Evolutionary conservation across 2,113 vertebrate genomes (phyloP).

Genomic region (Bombycilla garrulus): DNA sequence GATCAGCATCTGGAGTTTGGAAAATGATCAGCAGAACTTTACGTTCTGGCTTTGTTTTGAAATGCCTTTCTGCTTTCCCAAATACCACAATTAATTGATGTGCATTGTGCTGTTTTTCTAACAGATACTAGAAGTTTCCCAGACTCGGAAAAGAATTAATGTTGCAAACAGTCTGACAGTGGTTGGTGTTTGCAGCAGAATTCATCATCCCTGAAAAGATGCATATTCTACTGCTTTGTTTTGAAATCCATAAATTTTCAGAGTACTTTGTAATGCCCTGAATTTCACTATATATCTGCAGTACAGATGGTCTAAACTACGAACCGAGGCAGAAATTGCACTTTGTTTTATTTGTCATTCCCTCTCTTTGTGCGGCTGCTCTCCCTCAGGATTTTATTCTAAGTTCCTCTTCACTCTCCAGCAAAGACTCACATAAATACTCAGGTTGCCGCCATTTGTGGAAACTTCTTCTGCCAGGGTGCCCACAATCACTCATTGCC

Average conservation of each 20-base stretch:
- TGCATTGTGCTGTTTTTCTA: neutral
- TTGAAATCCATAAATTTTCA: constrained; percentile 8
- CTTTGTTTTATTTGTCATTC: neutral
- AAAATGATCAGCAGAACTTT: neutral
- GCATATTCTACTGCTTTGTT: neutral
- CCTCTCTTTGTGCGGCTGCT: neutral
- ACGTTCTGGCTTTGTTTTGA: neutral
- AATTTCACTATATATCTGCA: neutral
- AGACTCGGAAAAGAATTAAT: neutral
- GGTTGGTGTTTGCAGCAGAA: neutral
- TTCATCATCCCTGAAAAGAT: constrained; percentile 27
- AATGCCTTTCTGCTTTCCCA: neutral
- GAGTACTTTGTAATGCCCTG: neutral
- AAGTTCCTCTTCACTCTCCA: neutral
- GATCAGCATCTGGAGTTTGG: neutral
- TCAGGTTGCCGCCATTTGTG: neutral
- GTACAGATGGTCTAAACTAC: neutral
- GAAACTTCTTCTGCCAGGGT: neutral
- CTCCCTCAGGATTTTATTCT: neutral
- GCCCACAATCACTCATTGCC: neutral
- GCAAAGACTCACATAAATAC: neutral
- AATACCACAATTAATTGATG: neutral
- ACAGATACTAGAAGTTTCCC: neutral
- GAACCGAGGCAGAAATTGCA: neutral
- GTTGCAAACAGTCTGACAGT: neutral